Percentiles rank a stretch among this genome's conserved stretches.
phyloP scores from a whole-genome alignment of 2,888 invertebrate genomes.

The Plusia festucae region DNA sequence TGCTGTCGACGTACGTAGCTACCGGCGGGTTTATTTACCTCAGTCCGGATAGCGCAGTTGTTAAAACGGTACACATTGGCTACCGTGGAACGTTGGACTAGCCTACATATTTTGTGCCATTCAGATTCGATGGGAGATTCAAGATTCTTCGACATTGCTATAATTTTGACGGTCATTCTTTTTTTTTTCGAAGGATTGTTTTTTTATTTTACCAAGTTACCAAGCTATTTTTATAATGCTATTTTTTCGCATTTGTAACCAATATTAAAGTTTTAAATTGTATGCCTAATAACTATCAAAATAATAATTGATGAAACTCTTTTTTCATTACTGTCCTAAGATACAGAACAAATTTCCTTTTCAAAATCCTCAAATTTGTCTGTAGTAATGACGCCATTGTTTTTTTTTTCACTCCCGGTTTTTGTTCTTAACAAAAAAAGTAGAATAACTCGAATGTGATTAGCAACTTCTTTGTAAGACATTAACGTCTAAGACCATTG shows the following conservation, averaged over 20 bases:
- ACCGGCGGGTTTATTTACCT: constrained; percentile 59
- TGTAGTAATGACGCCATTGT: no score
- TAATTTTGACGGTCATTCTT: not conserved
- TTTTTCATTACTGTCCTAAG: no score
- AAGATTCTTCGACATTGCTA: not conserved
- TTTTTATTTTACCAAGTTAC: not conserved
- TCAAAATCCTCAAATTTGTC: no score
- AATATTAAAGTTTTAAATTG: no score
- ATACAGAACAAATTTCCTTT: no score
- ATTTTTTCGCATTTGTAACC: no score
- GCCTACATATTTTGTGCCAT: constrained; percentile 56
- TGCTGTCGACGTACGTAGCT: constrained; percentile 49
- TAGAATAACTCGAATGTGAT: no score
- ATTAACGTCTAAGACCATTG: constrained; percentile 8
- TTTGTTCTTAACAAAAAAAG: no score
- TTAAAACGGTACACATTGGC: constrained; percentile 63
- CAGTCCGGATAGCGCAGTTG: constrained; percentile 52
- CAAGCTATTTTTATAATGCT: no score
- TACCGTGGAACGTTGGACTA: constrained; percentile 56
- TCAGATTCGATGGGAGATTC: constrained; percentile 21
- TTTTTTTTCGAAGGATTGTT: not conserved
- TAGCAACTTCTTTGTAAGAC: not conserved
- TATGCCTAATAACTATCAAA: no score
- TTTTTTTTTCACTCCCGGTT: no score
- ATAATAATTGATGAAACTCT: no score